Conservation (phyloP, 2,113 vertebrate genomes). For the Microtus ochrogaster region DNA sequence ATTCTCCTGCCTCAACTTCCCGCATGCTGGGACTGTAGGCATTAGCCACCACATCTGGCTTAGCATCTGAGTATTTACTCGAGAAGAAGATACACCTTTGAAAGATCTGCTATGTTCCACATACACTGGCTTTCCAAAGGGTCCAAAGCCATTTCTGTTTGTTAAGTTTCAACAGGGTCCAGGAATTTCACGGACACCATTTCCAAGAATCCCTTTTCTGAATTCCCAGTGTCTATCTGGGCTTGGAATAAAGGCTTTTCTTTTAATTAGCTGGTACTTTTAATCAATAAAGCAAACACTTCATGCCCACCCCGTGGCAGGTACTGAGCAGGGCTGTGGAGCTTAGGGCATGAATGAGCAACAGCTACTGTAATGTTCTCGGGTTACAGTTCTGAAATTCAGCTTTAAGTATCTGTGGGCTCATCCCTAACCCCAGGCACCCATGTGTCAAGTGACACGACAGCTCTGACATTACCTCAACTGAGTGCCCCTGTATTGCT, state of each 20-base stretch:
- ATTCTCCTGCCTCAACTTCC: neutral
- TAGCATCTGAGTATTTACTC: neutral
- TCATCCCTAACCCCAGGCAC: neutral
- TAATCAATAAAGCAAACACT: slow-evolving; percentile 24
- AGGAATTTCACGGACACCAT: neutral
- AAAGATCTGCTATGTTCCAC: slow-evolving; percentile 7
- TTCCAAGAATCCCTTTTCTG: slow-evolving; percentile 33
- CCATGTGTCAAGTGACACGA: neutral
- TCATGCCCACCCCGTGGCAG: neutral
- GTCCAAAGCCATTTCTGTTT: neutral
- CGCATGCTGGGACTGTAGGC: neutral
- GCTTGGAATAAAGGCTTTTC: neutral
- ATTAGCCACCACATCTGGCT: neutral
- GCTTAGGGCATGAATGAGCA: slow-evolving; percentile 2
- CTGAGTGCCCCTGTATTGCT: neutral
- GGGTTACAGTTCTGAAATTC: neutral
- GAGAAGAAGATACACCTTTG: neutral
- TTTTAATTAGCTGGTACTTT: slow-evolving; percentile 16
- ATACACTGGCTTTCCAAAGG: slow-evolving; percentile 20
- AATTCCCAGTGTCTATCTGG: neutral
- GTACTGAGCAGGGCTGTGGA: neutral
- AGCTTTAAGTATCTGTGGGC: neutral
- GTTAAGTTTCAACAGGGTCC: neutral
- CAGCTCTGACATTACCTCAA: neutral
- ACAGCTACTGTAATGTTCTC: neutral